These are phyloP conservation scores for Copidosoma aretas DNA, from an alignment of 2,888 invertebrate species.

Conservation along the genomic window DNA sequence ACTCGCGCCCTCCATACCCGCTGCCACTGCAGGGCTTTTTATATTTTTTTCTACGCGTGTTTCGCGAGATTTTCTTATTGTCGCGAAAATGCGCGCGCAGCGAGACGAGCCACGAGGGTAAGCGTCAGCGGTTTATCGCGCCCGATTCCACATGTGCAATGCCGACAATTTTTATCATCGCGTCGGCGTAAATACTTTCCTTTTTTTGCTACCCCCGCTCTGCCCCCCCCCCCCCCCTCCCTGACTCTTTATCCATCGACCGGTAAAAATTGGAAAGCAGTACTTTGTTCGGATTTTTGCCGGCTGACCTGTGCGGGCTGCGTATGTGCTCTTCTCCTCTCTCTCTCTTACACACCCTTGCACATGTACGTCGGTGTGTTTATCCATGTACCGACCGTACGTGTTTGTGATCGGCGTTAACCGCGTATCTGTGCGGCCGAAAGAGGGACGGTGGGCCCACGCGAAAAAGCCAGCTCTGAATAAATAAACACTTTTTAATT, in stretches of 20 bases:
- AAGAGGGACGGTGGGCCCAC: constrained; percentile 48
- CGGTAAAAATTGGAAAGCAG: constrained; percentile 43
- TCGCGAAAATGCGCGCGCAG: not conserved
- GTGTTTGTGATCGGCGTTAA: constrained; percentile 5
- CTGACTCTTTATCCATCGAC: constrained; percentile 6
- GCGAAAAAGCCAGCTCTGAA: constrained; percentile 61
- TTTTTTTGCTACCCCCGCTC: not conserved
- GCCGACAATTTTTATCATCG: constrained; percentile 38
- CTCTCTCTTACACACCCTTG: constrained; percentile 32
- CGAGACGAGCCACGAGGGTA: no score
- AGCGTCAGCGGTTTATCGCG: constrained; percentile 34
- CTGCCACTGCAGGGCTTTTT: constrained; percentile 2
- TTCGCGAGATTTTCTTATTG: constrained; percentile 37
- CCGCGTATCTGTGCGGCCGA: constrained; percentile 18
- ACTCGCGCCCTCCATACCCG: not conserved
- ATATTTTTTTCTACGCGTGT: constrained; percentile 24
- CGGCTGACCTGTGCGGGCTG: constrained; percentile 49
- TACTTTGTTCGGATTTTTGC: constrained; percentile 42
- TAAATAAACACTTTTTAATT: constrained; percentile 64
- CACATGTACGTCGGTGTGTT: constrained; percentile 36
- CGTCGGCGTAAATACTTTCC: constrained; percentile 35
- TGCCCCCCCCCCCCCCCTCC: not conserved
- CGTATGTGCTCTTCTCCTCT: constrained; percentile 7
- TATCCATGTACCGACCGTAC: constrained; percentile 36
- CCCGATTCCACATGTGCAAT: constrained; percentile 29